phyloP scores from a whole-genome alignment of 2,888 invertebrate species.

The Electrophaes corylata region DNA sequence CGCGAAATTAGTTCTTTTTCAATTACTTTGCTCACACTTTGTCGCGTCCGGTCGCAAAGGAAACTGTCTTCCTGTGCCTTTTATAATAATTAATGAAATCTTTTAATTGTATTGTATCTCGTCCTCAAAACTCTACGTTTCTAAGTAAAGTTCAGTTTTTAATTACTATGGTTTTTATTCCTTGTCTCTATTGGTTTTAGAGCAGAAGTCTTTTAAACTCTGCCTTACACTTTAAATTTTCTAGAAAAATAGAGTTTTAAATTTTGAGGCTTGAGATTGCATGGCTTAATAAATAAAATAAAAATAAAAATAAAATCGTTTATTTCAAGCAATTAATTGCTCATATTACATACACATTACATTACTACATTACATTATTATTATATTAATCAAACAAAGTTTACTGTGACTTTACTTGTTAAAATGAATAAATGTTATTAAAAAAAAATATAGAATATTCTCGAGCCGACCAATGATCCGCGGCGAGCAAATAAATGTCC shows the following conservation, averaged over 20 bases:
- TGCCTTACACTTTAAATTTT: neutral
- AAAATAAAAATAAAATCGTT: no score
- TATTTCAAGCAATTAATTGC: no score
- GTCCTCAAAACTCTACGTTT: constrained; percentile 15
- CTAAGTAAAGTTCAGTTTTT: constrained; percentile 12
- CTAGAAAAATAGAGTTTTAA: neutral
- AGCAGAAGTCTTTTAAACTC: neutral
- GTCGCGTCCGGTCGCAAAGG: constrained; percentile 31
- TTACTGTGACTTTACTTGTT: no score
- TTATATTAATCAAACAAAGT: no score
- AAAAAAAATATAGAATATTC: no score
- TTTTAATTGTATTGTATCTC: constrained; percentile 32
- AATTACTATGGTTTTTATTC: constrained; percentile 7
- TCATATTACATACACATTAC: no score
- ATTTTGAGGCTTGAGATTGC: no score
- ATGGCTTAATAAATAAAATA: no score
- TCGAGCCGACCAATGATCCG: no score
- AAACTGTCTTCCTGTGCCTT: constrained; percentile 26
- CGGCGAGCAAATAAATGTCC: no score
- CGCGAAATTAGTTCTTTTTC: constrained; percentile 42
- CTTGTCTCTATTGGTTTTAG: neutral
- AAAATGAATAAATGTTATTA: no score
- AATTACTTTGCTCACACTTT: constrained; percentile 43
- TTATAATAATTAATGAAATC: constrained; percentile 34
- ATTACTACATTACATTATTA: no score